Evolutionary conservation across 2,888 invertebrate genomes (phyloP), one percentile per base, ranked within the genome.

Genomic region (Pristionchus japonicus): DNA sequence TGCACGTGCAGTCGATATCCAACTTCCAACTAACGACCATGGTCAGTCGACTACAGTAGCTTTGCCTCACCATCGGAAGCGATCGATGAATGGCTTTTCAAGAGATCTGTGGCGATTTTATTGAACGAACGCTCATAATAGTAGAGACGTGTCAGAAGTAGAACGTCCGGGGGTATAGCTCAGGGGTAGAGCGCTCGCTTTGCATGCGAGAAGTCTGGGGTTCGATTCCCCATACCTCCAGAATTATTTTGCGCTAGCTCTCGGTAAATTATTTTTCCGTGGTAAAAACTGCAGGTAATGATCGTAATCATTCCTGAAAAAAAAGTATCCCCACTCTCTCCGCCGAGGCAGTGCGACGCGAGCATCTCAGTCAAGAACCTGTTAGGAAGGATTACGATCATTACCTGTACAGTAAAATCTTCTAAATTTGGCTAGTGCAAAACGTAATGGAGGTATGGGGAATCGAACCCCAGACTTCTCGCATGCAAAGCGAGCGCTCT

Each of bases 11-110:
- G 88, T 94, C 94, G 15, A 91, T 94, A 89, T 93, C 93, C 74
- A 93, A 94, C 83, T 94, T 94, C 88, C 93, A 94, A 88, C 87
- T 94, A 9, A 91, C 93, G 3, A 93, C 94, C 9, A 94, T 94
- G 94, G 93, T 23, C 23, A 64, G 64, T n/a, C n/a, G 31, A 64
- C 27, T 64, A 64, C 64, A 7, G 74, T 74, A 74, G 40, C 34
- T 23, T 15, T 27, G 2, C 3, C 57, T 0, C 61, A 61, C 61
- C 27, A 61, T 27, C n/a, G 3, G 20, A 27, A 20, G 4, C 37
- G 70, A 70, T 70, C 70, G 64, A 31, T 31, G 27, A 64, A 6
- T 64, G 31, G 27, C 15, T 64, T 27, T 64, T 57, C 57, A 57
- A 4, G 20, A n/a, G 20, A 57, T 27, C 27, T 1, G 27, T 27